These are phyloP conservation scores for Vanessa cardui DNA, from an alignment of 2,888 invertebrate species.

Conservation along the genomic window DNA sequence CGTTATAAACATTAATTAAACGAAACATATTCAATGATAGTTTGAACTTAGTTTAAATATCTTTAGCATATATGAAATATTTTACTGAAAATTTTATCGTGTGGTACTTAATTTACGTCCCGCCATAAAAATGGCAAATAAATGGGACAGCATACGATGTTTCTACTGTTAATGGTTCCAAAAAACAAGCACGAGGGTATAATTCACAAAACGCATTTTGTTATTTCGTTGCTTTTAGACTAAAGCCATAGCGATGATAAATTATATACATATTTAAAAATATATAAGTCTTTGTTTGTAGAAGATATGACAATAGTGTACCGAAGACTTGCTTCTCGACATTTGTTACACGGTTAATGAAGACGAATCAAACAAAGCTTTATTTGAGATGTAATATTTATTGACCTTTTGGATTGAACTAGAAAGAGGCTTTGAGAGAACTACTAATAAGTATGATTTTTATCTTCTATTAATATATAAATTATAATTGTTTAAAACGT, in stretches of 20 bases:
- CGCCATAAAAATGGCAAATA: conserved; percentile 30
- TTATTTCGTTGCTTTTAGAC: conserved; percentile 16
- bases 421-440: too few relatives aligned
- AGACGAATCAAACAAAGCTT: too few relatives aligned
- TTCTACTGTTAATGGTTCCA: conserved; percentile 32
- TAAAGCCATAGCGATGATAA: conserved; percentile 13
- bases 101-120: conserved; percentile 26
- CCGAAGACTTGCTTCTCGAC: too few relatives aligned
- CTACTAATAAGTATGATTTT: too few relatives aligned
- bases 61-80: neutral
- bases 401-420: too few relatives aligned
- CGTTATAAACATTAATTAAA: too few relatives aligned
- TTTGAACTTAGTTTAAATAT: neutral
- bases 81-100: conserved; percentile 10
- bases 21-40: neutral
- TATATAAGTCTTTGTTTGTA: neutral
- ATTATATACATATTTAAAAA: conserved; percentile 10
- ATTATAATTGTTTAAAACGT: too few relatives aligned
- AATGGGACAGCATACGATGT: conserved; percentile 30
- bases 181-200: conserved; percentile 19
- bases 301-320: too few relatives aligned
- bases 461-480: too few relatives aligned
- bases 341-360: too few relatives aligned
- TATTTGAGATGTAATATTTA: too few relatives aligned
- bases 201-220: conserved; percentile 19